These are phyloP conservation scores for Elanoides forficatus DNA, from an alignment of 2,113 vertebrate species.

Conservation along the genomic window DNA sequence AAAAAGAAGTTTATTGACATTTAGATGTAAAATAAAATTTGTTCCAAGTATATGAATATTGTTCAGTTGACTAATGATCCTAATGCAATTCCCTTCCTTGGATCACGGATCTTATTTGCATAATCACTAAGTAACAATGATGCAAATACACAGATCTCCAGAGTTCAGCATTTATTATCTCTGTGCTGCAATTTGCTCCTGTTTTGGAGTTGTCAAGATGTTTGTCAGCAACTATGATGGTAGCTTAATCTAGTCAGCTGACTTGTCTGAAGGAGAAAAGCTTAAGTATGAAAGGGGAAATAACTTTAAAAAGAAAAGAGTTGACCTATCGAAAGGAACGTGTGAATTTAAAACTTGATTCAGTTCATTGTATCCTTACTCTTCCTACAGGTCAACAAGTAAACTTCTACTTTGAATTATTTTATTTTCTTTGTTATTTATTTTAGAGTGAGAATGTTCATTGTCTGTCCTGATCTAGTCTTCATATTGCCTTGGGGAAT, in stretches of 20 bases:
- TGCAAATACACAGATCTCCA: background rate
- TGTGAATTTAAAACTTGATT: background rate
- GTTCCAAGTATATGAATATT: background rate
- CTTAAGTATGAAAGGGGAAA: background rate
- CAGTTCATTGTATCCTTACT: background rate
- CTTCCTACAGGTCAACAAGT: background rate
- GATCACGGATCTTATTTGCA: background rate
- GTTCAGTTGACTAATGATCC: background rate
- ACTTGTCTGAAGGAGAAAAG: background rate
- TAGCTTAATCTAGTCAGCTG: background rate
- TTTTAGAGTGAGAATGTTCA: background rate
- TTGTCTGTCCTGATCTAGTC: background rate
- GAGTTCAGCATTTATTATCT: background rate
- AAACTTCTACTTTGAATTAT: background rate
- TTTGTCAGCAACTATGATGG: background rate
- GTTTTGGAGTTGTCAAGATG: background rate
- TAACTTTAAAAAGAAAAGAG: background rate
- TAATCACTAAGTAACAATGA: background rate
- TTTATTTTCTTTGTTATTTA: background rate
- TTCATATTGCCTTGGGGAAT: background rate
- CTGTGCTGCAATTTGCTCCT: background rate
- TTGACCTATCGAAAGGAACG: background rate
- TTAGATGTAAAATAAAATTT: background rate
- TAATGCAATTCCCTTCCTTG: background rate
- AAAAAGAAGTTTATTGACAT: background rate